phyloP scores from a whole-genome alignment of 2,888 invertebrate genomes.

The Drosophila paramelanica region DNA sequence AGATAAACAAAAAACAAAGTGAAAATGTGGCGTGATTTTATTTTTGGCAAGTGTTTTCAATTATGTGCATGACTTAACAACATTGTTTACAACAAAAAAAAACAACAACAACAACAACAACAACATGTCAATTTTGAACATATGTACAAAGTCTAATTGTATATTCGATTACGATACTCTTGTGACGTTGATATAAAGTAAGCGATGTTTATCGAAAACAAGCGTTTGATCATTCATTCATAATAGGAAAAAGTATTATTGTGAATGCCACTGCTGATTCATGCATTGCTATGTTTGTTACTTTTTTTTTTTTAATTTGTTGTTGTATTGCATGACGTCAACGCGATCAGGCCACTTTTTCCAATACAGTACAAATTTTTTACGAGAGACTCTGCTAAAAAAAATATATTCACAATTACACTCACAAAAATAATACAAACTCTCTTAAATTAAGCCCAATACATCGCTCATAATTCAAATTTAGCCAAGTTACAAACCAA shows the following conservation, averaged over 20 bases:
- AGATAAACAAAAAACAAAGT: background rate
- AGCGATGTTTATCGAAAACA: constrained; percentile 1
- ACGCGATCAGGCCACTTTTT: constrained; percentile 73
- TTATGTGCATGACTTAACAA: constrained; percentile 41
- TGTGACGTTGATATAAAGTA: constrained; percentile 18
- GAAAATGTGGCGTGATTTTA: constrained; percentile 67
- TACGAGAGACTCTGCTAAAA: background rate
- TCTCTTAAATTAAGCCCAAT: constrained; percentile 48
- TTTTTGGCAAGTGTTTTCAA: constrained; percentile 51
- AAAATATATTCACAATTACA: too few species aligned
- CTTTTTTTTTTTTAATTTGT: constrained; percentile 41
- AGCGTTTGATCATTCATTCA: constrained; percentile 24
- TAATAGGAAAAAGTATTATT: background rate
- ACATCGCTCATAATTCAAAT: constrained; percentile 11
- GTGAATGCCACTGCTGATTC: constrained; percentile 30
- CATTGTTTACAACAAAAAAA: constrained; percentile 18
- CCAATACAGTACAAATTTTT: constrained; percentile 2
- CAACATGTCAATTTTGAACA: background rate
- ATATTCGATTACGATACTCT: constrained; percentile 34
- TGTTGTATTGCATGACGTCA: constrained; percentile 59
- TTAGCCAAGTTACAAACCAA: constrained; percentile 12
- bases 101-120: constrained; percentile 1
- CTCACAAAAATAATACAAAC: background rate
- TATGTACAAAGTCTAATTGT: constrained; percentile 7
- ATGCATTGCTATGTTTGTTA: constrained; percentile 21